These are phyloP conservation scores for Globodera ellingtonae DNA, from an alignment of 1,140 invertebrate species.

Conservation along the genomic window DNA sequence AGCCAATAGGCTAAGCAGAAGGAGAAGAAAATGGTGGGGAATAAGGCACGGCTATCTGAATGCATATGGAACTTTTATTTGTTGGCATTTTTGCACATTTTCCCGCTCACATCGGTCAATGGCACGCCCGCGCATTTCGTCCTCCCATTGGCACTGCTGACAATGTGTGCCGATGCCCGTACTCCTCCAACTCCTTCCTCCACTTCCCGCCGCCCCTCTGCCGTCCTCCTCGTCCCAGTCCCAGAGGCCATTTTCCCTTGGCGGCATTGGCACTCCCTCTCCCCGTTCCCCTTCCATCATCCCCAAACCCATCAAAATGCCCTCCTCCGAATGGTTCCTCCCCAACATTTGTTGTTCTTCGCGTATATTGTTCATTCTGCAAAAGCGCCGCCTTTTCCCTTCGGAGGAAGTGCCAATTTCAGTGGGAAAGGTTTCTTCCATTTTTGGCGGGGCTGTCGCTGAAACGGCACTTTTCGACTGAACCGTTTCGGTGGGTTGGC, in stretches of 20 bases:
- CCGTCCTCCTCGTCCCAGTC: not conserved
- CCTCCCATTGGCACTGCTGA: slow-evolving; percentile 38
- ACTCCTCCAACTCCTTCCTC: slow-evolving; percentile 3
- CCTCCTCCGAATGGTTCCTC: not conserved
- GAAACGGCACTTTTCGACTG: not conserved
- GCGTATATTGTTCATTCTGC: not conserved
- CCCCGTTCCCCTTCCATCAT: not conserved
- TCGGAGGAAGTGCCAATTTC: not conserved
- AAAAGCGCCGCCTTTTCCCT: not conserved
- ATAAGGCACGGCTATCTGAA: slow-evolving; percentile 34
- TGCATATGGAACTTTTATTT: not conserved
- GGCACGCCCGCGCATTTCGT: slow-evolving; percentile 27
- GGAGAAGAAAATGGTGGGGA: slow-evolving; percentile 31
- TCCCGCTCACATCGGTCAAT: slow-evolving; percentile 39
- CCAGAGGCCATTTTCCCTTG: not conserved
- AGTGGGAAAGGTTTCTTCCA: not conserved
- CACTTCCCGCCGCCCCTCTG: not conserved
- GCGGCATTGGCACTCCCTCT: slow-evolving; percentile 5
- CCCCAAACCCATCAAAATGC: slow-evolving; percentile 8
- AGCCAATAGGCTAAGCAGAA: slow-evolving; percentile 34
- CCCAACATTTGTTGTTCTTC: not conserved
- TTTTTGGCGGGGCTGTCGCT: not conserved
- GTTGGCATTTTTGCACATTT: slow-evolving; percentile 6
- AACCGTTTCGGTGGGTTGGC: not conserved
- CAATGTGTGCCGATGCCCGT: slow-evolving; percentile 8